Base-by-base conservation (phyloP, 2,113 vertebrate genomes). In the Petromus typicus region DNA sequence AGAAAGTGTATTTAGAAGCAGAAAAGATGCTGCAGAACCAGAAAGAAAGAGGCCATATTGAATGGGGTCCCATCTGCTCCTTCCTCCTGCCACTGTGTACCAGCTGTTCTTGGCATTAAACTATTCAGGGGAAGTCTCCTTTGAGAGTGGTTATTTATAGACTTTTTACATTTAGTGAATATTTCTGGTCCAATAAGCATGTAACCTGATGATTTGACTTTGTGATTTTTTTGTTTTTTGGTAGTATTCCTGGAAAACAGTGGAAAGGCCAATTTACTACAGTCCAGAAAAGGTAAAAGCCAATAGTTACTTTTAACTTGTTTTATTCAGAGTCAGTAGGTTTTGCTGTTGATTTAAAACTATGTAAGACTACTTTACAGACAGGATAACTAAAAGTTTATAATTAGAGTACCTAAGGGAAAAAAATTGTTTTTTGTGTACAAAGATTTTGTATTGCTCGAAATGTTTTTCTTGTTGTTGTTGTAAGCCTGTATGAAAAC, bases 191-290 rank as follows among this genome's bases (percentile, higher is more conserved):
- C 67, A 95, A 66, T 91, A 90, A 87, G 17, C 69, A 54, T 73
- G 54, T 97, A 96, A 97, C 81, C 32, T 92, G 32, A 86, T 97
- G 76, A 96, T 93, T 92, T 95, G 10, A 18, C 97, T 97, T 95
- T 92, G 23, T 88, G 67, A 95, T 14, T 97, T 78, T 10, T 40
- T 71, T 69, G n/a, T 80, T 79, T 96, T 96, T 92, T 97, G 75
- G 0, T 98, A 99, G 99, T 97, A 97, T 99, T 95, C 97, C 99
- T 89, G 99, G 96, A 79, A 98, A 98, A 81, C 98, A 98, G 20
- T 99, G 99, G 99, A 98, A 91, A 96, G 99, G 99, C 97, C 97
- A 43, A 18, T 98, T 99, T 96, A 99, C 99, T 87, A 98, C 34
- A 0, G 90, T 98, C 88, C 98, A 96, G 78, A 95, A 97, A 45